Evolutionary conservation across 2,888 invertebrate species (phyloP), one percentile per base, ranked within the genome.

Genomic region (Rhingia campestris): DNA sequence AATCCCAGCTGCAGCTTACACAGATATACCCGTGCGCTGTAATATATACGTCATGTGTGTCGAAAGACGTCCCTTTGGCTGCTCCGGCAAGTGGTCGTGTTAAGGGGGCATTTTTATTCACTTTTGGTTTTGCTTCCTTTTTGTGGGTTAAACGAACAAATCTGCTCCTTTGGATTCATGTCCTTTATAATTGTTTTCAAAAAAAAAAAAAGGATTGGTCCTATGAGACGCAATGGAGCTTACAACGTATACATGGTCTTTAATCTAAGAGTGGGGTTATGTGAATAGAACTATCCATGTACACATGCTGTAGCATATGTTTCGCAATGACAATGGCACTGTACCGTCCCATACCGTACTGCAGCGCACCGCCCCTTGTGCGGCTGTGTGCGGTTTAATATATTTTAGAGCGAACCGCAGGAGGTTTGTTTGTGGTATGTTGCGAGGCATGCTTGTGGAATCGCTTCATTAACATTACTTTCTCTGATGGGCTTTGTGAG

Each of bases 91-190:
- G 81, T 75, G 75, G 75, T 81, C 56, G 45, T 75, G 75, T 75
- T 69, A 58, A 12, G 51, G 30, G 30, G 12, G 39, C 12, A 39
- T 37, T 75, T 47, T 49, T 49, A 43, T 39, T 35, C 4, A 10
- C 10, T 6, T 43, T 39, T 73, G 12, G 39, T 66, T 66, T 66
- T 49, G 54, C 47, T 30, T 37, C 22, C 56, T 41, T 74, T 64
- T 66, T 74, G 74, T 74, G 49, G 64, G 64, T 74, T 74, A 74
- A 74, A 33, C 73, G 64, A 64, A 66, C 64, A 74, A 64, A 74
- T 74, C 74, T 76, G 81, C 66, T 76, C 66, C 47, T 76, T 81
- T 49, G 72, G 72, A 81, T 76, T 76, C 81, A 76, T 81, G 81
- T 76, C 66, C 70, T 72, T 81, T 66, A 59, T 72, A 76, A 81